These are phyloP conservation scores for Cryptoprocta ferox DNA, from an alignment of 2,797 vertebrate genomes.

Conservation along the genomic window DNA sequence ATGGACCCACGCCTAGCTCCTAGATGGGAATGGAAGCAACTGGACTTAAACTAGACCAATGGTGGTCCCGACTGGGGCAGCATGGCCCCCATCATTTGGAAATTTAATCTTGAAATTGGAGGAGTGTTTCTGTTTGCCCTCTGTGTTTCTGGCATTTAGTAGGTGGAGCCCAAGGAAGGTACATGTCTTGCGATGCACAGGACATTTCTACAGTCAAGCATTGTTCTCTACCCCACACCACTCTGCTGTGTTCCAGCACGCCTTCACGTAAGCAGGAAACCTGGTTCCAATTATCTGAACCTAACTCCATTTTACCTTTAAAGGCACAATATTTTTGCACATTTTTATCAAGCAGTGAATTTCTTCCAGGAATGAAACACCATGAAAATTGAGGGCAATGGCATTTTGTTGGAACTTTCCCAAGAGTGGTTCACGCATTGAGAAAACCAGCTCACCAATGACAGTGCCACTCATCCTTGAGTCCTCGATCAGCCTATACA, in stretches of 20 bases:
- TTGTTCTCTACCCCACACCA: background rate
- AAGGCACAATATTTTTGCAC: constrained; percentile 3
- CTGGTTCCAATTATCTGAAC: constrained; percentile 51
- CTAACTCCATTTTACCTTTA: constrained; percentile 33
- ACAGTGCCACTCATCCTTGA: background rate
- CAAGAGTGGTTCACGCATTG: background rate
- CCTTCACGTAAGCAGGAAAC: background rate
- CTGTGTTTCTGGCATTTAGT: background rate
- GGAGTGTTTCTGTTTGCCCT: background rate
- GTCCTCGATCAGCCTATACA: background rate
- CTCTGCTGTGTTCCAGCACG: background rate
- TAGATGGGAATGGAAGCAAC: background rate
- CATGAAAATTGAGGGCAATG: constrained; percentile 29
- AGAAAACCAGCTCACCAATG: background rate
- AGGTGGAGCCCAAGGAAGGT: background rate
- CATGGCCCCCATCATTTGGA: background rate
- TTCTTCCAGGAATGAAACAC: constrained; percentile 53
- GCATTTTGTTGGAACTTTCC: constrained; percentile 51
- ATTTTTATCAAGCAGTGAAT: constrained; percentile 32
- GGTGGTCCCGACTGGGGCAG: background rate
- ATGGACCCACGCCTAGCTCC: background rate
- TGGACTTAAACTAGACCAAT: background rate
- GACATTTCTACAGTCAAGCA: background rate
- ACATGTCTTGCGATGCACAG: background rate
- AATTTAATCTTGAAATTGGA: background rate